Evolutionary conservation across 1,140 invertebrate genomes (phyloP).

Genomic region (Drosophila eugracilis): DNA sequence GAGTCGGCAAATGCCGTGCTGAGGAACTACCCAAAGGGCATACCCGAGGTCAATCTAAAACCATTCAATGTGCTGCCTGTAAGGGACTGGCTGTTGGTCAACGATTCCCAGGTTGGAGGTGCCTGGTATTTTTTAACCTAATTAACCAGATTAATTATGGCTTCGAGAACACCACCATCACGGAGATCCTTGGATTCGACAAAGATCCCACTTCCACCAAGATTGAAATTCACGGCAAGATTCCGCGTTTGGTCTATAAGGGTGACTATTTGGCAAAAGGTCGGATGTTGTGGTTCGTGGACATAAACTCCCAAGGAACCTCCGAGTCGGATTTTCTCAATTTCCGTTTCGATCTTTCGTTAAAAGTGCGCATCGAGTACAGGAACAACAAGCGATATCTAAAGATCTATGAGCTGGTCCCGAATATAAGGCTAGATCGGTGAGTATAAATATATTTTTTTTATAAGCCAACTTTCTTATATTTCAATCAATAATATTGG

Average conservation of each 20-base stretch:
- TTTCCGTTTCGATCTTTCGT: conserved; percentile 44
- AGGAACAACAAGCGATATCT: conserved; percentile 65
- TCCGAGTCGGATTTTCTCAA: conserved; percentile 60
- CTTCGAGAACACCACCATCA: conserved; percentile 68
- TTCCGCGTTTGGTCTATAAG: conserved; percentile 60
- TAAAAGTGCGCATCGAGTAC: conserved; percentile 61
- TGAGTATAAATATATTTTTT: no score
- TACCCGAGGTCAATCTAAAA: conserved; percentile 52
- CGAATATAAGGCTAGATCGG: conserved; percentile 55
- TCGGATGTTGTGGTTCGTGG: conserved; percentile 60
- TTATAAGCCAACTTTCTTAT: no score
- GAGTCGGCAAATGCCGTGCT: conserved; percentile 50
- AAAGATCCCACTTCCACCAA: conserved; percentile 52
- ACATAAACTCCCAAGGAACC: conserved; percentile 45
- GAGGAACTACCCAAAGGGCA: conserved; percentile 51
- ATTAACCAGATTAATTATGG: conserved; percentile 59
- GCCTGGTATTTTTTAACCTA: conserved; percentile 57
- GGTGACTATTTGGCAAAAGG: conserved; percentile 52
- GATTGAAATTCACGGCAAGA: conserved; percentile 51
- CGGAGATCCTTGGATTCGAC: conserved; percentile 54
- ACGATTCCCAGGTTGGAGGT: conserved; percentile 50
- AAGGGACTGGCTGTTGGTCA: conserved; percentile 44
- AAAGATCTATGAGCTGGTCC: conserved; percentile 60
- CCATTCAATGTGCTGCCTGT: conserved; percentile 57
- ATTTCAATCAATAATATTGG: no score